Base-by-base conservation (phyloP, 2,113 vertebrate species). In the Larimichthys crocea region DNA sequence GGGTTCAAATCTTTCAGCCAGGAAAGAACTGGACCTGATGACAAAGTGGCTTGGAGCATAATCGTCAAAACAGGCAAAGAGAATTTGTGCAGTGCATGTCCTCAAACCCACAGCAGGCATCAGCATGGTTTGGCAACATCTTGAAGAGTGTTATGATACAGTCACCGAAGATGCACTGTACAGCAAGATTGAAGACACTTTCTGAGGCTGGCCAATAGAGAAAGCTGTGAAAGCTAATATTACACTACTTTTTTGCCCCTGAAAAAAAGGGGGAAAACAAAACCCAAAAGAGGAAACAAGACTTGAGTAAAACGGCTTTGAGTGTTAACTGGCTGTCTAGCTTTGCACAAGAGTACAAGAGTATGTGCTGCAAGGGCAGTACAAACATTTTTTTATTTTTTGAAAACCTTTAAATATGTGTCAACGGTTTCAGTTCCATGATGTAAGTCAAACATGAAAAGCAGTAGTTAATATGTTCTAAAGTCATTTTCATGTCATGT, bases 401-500 rank as follows among this genome's bases (percentile, higher is more conserved):
- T 15, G 31, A 50, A 49, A 44, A 24, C 3, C 5, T 68, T 68
- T 5, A 22, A 55, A 63, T n/a, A 20, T 50, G 29, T 17, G 12
- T 44, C 17, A 52, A 6, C 20, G 17, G 24, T 55, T 70, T 79
- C 19, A 66, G 52, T 29, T 63, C 14, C 62, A 26, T 50, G 64
- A 77, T 10, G 2, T 2, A 0, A 20, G 22, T 50, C 14, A 50
- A 67, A 61, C 56, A 71, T n/a, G 46, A 9, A 44, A 40, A 52
- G 24, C 55, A 55, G 12, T 53, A n/a, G 35, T 35, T 31, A 16
- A 1, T 24, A 49, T 26, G 44, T 50, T 44, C 26, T 52, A 15
- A 57, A 40, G 40, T 78, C 14, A 66, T 83, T 75, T 87, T 74
- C 48, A 79, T 31, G 24, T 55, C n/a, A 55, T 57, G 56, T 22